phyloP scores from a whole-genome alignment of 2,113 vertebrate species.

The Oxyura jamaicensis region DNA sequence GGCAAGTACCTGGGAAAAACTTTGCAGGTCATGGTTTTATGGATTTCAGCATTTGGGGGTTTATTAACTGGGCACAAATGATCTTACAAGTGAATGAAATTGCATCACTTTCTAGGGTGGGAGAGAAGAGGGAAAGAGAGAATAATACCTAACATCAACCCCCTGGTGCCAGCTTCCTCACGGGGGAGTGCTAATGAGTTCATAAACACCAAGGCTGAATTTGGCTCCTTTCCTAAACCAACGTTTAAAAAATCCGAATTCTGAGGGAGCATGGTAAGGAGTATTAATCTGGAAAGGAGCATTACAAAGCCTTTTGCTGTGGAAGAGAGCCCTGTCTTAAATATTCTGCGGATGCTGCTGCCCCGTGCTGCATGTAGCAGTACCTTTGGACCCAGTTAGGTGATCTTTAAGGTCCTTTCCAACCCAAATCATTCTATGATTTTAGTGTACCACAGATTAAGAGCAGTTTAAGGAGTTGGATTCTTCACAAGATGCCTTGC shows the following conservation, averaged over 20 bases:
- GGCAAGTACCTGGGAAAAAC: not conserved
- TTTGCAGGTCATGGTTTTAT: rapidly evolving
- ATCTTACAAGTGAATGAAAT: not conserved
- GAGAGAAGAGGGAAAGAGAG: not conserved
- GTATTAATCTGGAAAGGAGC: not conserved
- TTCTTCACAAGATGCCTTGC: rapidly evolving
- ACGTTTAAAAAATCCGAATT: not conserved
- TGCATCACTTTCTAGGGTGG: not conserved
- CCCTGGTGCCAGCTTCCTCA: not conserved
- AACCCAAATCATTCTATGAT: too few relatives aligned
- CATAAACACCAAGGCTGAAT: not conserved
- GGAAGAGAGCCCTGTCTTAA: not conserved
- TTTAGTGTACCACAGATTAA: not conserved
- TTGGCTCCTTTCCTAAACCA: not conserved
- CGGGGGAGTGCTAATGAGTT: not conserved
- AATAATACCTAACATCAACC: not conserved
- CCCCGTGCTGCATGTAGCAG: too few relatives aligned
- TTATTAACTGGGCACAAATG: rapidly evolving
- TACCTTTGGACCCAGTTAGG: too few relatives aligned
- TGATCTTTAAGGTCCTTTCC: too few relatives aligned
- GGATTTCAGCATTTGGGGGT: rapidly evolving
- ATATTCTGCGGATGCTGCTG: rapidly evolving
- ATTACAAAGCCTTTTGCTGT: not conserved
- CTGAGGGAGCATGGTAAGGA: not conserved
- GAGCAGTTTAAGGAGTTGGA: not conserved